Conservation (phyloP, 2,888 invertebrate genomes). For the Chouioia cunea region DNA sequence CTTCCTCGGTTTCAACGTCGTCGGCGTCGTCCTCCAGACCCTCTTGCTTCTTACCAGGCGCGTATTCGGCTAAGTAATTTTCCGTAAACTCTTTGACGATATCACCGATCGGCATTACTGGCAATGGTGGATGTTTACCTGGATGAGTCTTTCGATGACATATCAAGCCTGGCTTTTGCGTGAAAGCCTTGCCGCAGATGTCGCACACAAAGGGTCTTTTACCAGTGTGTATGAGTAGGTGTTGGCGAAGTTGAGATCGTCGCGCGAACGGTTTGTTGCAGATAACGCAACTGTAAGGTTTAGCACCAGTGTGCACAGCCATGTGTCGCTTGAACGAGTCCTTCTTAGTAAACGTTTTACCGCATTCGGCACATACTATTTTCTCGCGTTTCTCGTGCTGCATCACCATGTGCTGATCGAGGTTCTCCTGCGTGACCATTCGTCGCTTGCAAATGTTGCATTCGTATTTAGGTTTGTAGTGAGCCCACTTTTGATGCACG, state of each 20-base stretch:
- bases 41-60: slow-evolving; percentile 11
- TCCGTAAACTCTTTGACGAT: slow-evolving; percentile 65
- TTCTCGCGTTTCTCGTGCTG: slow-evolving; percentile 66
- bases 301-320: slow-evolving; percentile 65
- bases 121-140: slow-evolving; percentile 63
- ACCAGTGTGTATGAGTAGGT: slow-evolving; percentile 65
- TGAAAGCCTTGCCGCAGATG: slow-evolving; percentile 65
- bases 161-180: slow-evolving; percentile 65
- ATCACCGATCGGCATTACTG: slow-evolving; percentile 67
- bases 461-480: slow-evolving; percentile 66
- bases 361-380: slow-evolving; percentile 65
- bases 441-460: slow-evolving; percentile 65
- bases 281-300: slow-evolving; percentile 64
- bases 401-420: slow-evolving; percentile 63
- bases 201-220: slow-evolving; percentile 65
- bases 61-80: slow-evolving; percentile 39
- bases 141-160: slow-evolving; percentile 67
- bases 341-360: slow-evolving; percentile 65
- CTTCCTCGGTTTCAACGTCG: not conserved
- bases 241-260: slow-evolving; percentile 64
- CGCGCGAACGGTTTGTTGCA: slow-evolving; percentile 64
- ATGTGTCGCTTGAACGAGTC: slow-evolving; percentile 66
- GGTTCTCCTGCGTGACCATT: slow-evolving; percentile 66
- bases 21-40: slow-evolving; percentile 23
- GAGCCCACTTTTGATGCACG: slow-evolving; percentile 67